These are phyloP conservation scores for Gambusia affinis DNA, from an alignment of 2,113 vertebrate species.

Conservation along the genomic window DNA sequence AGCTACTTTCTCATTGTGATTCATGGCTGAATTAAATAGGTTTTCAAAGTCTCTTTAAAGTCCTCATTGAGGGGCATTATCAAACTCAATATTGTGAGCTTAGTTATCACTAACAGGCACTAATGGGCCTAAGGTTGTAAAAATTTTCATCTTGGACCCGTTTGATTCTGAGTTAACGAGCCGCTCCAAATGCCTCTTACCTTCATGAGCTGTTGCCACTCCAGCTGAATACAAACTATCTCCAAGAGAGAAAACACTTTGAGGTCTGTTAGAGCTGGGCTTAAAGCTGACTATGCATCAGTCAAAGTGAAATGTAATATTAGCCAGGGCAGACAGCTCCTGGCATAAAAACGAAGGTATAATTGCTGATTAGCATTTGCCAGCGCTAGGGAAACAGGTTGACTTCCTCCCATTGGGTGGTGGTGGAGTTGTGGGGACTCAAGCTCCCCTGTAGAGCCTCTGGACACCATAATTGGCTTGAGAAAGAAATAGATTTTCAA, in stretches of 20 bases:
- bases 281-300: slow-evolving; percentile 26
- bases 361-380: slow-evolving; percentile 76
- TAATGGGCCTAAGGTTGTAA: background rate
- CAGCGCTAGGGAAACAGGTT: slow-evolving; percentile 62
- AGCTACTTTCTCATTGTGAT: background rate
- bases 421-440: slow-evolving; percentile 30
- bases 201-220: background rate
- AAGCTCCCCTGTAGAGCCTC: slow-evolving; percentile 64
- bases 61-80: background rate
- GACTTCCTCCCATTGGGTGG: slow-evolving; percentile 45
- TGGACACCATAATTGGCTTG: slow-evolving; percentile 75
- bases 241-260: background rate
- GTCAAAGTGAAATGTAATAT: slow-evolving; percentile 42
- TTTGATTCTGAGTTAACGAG: background rate
- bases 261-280: slow-evolving; percentile 1
- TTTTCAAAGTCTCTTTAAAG: background rate
- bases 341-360: slow-evolving; percentile 53
- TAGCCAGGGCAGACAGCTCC: slow-evolving; percentile 40
- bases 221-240: background rate
- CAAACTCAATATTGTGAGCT: background rate
- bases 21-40: background rate
- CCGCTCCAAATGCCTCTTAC: background rate
- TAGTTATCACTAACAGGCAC: background rate
- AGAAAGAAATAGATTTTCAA: slow-evolving; percentile 75
- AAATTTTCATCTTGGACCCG: background rate